These are phyloP conservation scores for Microplitis deprimator DNA, from an alignment of 2,888 invertebrate species.

Conservation along the genomic window DNA sequence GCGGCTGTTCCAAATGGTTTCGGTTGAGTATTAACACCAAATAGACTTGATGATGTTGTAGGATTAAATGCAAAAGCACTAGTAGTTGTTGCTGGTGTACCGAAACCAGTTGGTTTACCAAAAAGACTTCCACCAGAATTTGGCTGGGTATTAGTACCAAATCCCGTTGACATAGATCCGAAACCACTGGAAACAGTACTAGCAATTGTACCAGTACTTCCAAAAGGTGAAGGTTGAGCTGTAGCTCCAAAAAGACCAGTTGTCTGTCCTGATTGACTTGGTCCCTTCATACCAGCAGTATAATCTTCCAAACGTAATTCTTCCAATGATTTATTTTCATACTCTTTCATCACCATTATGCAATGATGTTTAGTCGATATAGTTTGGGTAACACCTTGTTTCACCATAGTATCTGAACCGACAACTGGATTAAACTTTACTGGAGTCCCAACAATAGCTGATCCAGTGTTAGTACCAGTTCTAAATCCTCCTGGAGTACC, in stretches of 20 bases:
- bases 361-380: constrained; percentile 96
- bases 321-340: constrained; percentile 94
- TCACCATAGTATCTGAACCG: constrained; percentile 92
- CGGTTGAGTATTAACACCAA: constrained; percentile 69
- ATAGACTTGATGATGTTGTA: constrained; percentile 67
- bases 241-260: constrained; percentile 73
- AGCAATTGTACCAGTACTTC: constrained; percentile 62
- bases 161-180: constrained; percentile 72
- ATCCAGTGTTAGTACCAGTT: constrained; percentile 61
- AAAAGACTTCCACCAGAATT: constrained; percentile 77
- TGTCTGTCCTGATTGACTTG: constrained; percentile 68
- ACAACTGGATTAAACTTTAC: constrained; percentile 90
- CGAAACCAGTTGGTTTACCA: constrained; percentile 79
- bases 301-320: constrained; percentile 97
- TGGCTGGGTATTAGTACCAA: constrained; percentile 74
- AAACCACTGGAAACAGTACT: constrained; percentile 73
- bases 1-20: constrained; percentile 71
- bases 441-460: constrained; percentile 78
- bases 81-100: constrained; percentile 71
- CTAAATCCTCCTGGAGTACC: constrained; percentile 66
- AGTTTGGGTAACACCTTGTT: constrained; percentile 86
- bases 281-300: constrained; percentile 88
- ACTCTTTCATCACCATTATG: constrained; percentile 99
- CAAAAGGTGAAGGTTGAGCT: constrained; percentile 72
- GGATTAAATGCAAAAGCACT: constrained; percentile 71